Conservation (phyloP, 2,888 invertebrate genomes). For the Tryphoninae sp. region DNA sequence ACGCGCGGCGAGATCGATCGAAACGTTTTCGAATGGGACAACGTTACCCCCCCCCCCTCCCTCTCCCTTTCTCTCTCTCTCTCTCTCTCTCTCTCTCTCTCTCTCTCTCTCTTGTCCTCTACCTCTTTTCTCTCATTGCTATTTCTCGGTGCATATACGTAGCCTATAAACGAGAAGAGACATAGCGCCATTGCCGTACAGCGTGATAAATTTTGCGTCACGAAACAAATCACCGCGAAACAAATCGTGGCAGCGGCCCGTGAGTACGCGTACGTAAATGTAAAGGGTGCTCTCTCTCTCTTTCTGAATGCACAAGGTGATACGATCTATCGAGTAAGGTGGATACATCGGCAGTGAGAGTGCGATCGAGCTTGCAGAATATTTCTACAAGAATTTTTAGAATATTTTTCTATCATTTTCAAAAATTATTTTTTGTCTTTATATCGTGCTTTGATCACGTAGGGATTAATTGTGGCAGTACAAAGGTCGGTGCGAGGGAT, state of each 20-base stretch:
- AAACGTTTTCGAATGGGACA: conserved; percentile 52
- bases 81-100: not conserved
- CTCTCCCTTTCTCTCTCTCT: not conserved
- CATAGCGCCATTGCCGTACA: conserved; percentile 27
- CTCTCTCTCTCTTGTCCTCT: conserved; percentile 18
- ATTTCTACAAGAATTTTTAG: not conserved
- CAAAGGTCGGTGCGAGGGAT: too few relatives aligned
- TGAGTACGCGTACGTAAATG: conserved; percentile 19
- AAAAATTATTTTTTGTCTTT: not conserved
- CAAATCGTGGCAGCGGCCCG: conserved; percentile 54
- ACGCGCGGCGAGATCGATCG: conserved; percentile 64
- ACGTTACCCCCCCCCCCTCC: conserved; percentile 57
- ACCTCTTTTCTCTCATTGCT: not conserved
- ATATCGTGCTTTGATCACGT: not conserved
- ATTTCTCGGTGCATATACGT: conserved; percentile 8
- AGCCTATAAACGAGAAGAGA: conserved; percentile 4
- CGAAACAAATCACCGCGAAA: conserved; percentile 62
- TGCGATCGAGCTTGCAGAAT: conserved; percentile 14
- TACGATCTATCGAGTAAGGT: conserved; percentile 49
- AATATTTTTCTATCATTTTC: not conserved
- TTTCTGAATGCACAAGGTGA: conserved; percentile 19
- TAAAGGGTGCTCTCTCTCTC: conserved; percentile 3
- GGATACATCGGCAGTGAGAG: conserved; percentile 12
- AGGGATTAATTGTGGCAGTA: not conserved
- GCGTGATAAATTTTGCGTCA: conserved; percentile 62